Evolutionary conservation across 2,797 vertebrate species (phyloP).

Genomic region (Peromyscus aztecus): DNA sequence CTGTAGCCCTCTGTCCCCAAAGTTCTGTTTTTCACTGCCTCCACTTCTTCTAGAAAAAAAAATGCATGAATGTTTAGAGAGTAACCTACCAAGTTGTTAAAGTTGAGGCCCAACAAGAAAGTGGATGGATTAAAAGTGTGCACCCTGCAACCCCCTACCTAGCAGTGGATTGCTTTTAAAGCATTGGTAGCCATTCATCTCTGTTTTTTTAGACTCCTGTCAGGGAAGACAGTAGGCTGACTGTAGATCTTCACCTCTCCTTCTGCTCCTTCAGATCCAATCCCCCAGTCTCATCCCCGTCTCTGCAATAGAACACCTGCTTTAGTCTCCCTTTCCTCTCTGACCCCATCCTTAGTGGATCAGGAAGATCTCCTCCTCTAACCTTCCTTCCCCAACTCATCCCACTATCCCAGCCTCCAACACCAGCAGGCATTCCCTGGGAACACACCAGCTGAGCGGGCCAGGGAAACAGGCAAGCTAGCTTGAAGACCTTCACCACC

Average conservation of each 20-base stretch:
- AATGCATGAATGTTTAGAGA: neutral
- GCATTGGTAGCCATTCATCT: neutral
- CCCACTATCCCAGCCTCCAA: neutral
- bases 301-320: neutral
- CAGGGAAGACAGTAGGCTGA: neutral
- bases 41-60: neutral
- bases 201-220: neutral
- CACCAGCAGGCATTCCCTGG: neutral
- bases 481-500: neutral
- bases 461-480: neutral
- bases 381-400: neutral
- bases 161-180: neutral
- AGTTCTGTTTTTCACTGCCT: constrained; percentile 23
- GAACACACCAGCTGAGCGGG: neutral
- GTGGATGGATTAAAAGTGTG: neutral
- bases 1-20: neutral
- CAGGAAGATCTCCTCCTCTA: neutral
- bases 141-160: neutral
- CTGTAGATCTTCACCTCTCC: neutral
- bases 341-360: neutral
- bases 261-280: neutral
- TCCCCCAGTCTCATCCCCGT: neutral
- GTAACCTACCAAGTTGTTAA: neutral
- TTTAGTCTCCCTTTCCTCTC: neutral
- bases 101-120: neutral